Base-by-base conservation (phyloP, 2,113 vertebrate genomes). In the Cochlearius cochlearius region DNA sequence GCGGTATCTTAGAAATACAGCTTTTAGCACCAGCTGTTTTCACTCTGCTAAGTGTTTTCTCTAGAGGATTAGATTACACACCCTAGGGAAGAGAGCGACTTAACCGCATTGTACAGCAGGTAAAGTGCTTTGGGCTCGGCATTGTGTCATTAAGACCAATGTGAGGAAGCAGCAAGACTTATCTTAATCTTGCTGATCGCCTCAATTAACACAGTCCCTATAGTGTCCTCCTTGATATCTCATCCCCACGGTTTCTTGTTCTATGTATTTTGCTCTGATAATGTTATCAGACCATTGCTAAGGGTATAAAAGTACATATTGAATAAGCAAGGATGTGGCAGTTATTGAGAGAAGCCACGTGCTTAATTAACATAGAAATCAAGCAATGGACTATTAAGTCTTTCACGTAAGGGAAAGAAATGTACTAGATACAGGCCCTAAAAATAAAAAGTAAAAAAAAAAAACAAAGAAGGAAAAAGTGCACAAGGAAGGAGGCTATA, bases 101-200 rank as follows among this genome's bases (percentile, higher is more conserved):
- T 92, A 94, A 96, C 90, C 75, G 69, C 84, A 67, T 63, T 84
- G 91, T 96, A 32, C 81, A 93, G 90, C 93, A 96, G 97, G 95
- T 95, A 94, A 94, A 96, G 71, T 86, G 88, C 93, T 95, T 75
- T 74, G 74, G 94, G 96, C 89, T 90, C 81, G 92, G 92, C 76
- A 38, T 94, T 87, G 72, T 96, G 81, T 80, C 89, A n/a, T 96
- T 94, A 95, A 62, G 75, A 84, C 71, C 94, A 88, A 73, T n/a
- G 91, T 5, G 29, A 92, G 47, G 88, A 94, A 96, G 76, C 86
- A 90, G 84, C 49, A 92, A 94, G 92, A 92, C 66, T 96, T 91
- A 91, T 72, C 91, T 93, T 96, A 93, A 96, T 97, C 97, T 96
- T 83, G 68, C 94, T 88, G 86, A 94, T 96, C 79, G 11, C 84